Conservation (phyloP, 2,113 vertebrate genomes). For the Trogon surrucura region DNA sequence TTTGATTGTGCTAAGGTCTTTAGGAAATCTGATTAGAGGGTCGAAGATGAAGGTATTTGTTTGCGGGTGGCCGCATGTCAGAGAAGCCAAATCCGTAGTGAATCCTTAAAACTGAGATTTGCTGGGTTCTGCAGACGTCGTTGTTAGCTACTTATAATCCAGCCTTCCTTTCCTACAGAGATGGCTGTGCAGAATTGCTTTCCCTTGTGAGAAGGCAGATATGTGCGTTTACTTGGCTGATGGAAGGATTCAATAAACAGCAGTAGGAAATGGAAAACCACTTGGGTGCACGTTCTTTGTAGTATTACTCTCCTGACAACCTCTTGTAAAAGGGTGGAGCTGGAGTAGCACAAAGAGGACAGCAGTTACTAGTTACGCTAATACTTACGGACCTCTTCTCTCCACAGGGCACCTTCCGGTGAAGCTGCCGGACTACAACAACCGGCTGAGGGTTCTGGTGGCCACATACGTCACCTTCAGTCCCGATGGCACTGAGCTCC, state of each 20-base stretch:
- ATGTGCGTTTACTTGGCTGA: accelerated
- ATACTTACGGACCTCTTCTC: not conserved
- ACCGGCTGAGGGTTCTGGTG: constrained; percentile 92
- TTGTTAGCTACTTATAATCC: not conserved
- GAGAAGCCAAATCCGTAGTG: not conserved
- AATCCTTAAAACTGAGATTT: not conserved
- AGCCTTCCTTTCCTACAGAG: not conserved
- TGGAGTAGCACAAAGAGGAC: not conserved
- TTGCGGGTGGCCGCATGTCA: not conserved
- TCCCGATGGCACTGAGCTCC: constrained; percentile 94
- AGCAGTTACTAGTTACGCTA: not conserved
- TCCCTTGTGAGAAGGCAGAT: not conserved
- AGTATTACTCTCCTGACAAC: not conserved
- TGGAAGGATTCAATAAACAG: not conserved
- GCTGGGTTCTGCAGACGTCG: not conserved
- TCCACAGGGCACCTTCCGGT: constrained; percentile 91
- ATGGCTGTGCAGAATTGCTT: not conserved
- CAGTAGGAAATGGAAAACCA: not conserved
- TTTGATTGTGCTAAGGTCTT: constrained; percentile 2
- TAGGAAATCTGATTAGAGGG: constrained; percentile 15
- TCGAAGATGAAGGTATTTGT: not conserved
- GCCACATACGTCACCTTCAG: constrained; percentile 98
- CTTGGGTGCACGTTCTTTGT: not conserved
- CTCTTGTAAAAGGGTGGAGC: not conserved
- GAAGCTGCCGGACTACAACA: constrained; percentile 95